phyloP scores from a whole-genome alignment of 2,797 vertebrate species.

The Pseudochirops corinnae region DNA sequence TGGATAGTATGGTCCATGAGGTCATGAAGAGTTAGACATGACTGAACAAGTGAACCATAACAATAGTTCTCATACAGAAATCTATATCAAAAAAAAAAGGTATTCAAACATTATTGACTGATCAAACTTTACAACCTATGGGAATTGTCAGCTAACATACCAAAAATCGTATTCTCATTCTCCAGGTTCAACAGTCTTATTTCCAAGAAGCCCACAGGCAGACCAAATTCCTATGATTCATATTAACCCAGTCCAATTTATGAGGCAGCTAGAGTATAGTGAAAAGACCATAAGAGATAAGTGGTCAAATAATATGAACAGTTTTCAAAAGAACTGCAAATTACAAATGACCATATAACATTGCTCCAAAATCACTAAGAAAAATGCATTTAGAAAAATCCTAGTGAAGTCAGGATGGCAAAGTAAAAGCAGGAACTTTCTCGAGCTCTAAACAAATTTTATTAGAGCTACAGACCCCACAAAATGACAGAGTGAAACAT shows the following conservation, averaged over 20 bases:
- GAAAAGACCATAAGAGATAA: background rate
- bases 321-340: background rate
- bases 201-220: conserved; percentile 42
- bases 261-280: background rate
- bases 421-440: no score
- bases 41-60: background rate
- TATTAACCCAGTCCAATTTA: conserved; percentile 25
- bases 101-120: background rate
- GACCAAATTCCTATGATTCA: conserved; percentile 36
- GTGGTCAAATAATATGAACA: background rate
- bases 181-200: conserved; percentile 5
- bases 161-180: background rate
- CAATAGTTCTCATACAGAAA: background rate
- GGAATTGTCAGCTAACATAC: background rate
- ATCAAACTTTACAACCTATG: background rate
- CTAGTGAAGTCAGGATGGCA: no score
- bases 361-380: background rate
- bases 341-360: background rate
- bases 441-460: no score
- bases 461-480: no score
- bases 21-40: no score
- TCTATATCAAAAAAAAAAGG: background rate
- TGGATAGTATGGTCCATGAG: no score
- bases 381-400: background rate
- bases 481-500: no score